These are phyloP conservation scores for Urophycis tenuis DNA, from an alignment of 2,797 vertebrate genomes.

Conservation along the genomic window DNA sequence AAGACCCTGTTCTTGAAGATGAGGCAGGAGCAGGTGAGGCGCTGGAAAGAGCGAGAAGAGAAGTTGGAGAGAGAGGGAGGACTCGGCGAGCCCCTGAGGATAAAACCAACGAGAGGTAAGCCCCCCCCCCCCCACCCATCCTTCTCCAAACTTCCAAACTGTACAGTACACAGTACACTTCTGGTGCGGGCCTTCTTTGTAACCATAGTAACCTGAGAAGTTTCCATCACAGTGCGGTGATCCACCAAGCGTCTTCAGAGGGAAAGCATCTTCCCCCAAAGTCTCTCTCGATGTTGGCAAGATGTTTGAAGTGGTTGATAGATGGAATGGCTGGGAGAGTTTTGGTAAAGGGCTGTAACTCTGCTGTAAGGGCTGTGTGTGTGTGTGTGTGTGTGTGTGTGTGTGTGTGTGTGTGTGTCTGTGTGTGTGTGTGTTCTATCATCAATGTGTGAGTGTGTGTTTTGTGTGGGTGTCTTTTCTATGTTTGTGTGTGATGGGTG, in stretches of 20 bases:
- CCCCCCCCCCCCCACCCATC: neutral
- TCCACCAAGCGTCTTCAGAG: neutral
- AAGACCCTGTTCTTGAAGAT: conserved; percentile 77
- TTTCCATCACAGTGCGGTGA: neutral
- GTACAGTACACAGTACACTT: neutral
- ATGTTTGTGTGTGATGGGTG: too few species aligned
- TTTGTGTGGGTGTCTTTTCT: too few species aligned
- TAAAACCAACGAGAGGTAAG: conserved; percentile 67
- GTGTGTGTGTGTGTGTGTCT: too few species aligned
- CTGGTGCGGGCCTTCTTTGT: neutral
- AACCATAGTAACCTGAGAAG: neutral
- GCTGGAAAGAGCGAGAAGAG: conserved; percentile 75
- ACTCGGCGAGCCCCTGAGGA: conserved; percentile 25
- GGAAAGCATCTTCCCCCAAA: neutral
- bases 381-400: too few species aligned
- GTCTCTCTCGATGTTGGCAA: neutral
- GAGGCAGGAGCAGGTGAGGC: conserved; percentile 76
- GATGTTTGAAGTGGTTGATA: neutral
- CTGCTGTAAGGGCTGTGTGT: neutral
- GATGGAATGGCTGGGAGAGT: neutral
- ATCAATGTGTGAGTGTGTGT: too few species aligned
- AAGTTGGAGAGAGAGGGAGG: conserved; percentile 53
- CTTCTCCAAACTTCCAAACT: neutral
- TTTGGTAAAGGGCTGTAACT: neutral
- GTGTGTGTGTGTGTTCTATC: too few species aligned